A percentile compares a stretch with the other conserved stretches of the same genome.
These are phyloP conservation scores for Gastrophysa polygoni DNA, from an alignment of 2,888 invertebrate species.

Conservation along the genomic window DNA sequence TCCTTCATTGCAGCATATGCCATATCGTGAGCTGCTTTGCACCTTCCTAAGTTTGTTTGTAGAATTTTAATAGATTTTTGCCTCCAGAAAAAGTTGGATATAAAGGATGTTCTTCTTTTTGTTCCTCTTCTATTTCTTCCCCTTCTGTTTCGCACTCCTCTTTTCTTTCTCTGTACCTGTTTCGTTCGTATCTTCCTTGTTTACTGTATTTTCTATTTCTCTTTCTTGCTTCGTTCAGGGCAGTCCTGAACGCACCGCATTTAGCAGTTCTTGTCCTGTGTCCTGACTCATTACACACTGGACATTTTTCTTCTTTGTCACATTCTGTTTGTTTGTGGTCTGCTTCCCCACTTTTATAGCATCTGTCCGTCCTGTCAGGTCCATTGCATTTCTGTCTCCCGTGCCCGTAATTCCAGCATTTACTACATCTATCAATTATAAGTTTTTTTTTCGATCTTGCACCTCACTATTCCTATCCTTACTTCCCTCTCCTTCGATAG, in stretches of 20 bases:
- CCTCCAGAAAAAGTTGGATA: neutral
- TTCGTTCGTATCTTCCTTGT: too few relatives aligned
- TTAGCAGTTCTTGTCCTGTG: neutral
- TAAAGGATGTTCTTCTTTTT: too few relatives aligned
- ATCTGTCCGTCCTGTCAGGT: neutral
- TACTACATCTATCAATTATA: too few relatives aligned
- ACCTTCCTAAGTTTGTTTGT: too few relatives aligned
- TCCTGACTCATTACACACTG: neutral
- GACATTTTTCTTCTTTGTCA: neutral
- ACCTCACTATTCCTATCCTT: neutral
- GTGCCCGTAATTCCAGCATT: neutral
- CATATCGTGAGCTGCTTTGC: too few relatives aligned
- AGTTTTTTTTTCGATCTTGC: neutral
- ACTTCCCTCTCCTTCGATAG: neutral
- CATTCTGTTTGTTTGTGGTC: neutral
- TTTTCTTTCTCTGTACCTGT: too few relatives aligned
- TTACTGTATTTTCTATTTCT: too few relatives aligned
- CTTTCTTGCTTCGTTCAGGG: too few relatives aligned
- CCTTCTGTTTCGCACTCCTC: too few relatives aligned
- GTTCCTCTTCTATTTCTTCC: too few relatives aligned
- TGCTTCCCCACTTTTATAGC: neutral
- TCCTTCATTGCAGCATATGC: too few relatives aligned
- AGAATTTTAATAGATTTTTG: too few relatives aligned
- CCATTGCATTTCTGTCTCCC: neutral
- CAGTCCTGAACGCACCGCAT: constrained; percentile 17